Base-by-base conservation (phyloP, 2,113 vertebrate genomes). In the Hyperoodon ampullatus region DNA sequence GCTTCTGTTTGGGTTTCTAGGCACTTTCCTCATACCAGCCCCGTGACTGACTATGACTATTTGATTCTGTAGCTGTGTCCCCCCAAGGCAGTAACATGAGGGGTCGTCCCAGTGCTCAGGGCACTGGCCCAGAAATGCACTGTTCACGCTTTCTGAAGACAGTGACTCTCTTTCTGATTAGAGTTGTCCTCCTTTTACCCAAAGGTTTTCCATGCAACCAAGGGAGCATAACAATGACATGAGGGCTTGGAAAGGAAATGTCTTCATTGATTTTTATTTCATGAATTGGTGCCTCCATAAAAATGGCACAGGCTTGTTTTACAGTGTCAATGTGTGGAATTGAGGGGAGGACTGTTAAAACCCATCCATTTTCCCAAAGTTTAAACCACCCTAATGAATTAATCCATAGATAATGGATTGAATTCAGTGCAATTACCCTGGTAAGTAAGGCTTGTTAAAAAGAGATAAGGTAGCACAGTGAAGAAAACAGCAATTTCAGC, bases 401-500 rank as follows among this genome's bases (percentile, higher is more conserved):
- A 95, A 97, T 94, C 96, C 90, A 97, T 93, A 96, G 97, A 71
- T 96, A 97, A 96, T 92, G 71, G 97, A 93, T 85, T 55, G 89
- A 95, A 60, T 90, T 95, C 68, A 92, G 53, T 28, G 14, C 93
- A 96, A 95, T 83, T 74, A 63, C 83, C 80, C 93, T 65, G 61
- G 83, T 97, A 94, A 94, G 53, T 81, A 71, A 97, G 72, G 53
- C 58, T 95, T 95, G 91, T 91, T 93, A 93, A 95, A 97, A 89
- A 72, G 75, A 53, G 58, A 58, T 94, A 92, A 95, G 96, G 80
- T 96, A 96, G 82, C 65, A 90, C 74, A 42, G 53, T 65, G 65
- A 96, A 97, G 96, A 92, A 98, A 97, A 98, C 94, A 97, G 92
- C 92, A 93, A 96, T 97, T 96, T 97, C 93, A 93, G 95, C 97